A percentile compares a stretch with the other conserved stretches of the same genome.
Conservation (phyloP, 2,888 invertebrate genomes). For the Oasisia sp. region DNA sequence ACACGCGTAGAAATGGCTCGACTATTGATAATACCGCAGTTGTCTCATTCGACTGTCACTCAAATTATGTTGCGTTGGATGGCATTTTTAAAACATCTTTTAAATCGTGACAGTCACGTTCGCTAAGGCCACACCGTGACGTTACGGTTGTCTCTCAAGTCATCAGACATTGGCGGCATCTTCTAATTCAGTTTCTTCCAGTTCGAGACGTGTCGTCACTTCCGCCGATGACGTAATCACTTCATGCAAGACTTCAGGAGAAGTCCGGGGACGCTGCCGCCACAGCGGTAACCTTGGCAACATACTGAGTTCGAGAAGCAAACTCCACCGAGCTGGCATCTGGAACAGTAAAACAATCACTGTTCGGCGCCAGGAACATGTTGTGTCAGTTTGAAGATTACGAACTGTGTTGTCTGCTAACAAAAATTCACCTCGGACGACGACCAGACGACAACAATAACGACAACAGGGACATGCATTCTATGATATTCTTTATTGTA, state of each 20-base stretch:
- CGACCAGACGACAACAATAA: too few species aligned
- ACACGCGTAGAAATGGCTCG: not conserved
- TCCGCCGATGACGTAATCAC: not conserved
- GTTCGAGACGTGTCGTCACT: not conserved
- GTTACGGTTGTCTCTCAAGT: not conserved
- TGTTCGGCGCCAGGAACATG: not conserved
- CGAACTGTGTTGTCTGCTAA: too few species aligned
- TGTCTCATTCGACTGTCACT: not conserved
- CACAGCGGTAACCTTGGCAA: not conserved
- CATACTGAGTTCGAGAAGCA: not conserved
- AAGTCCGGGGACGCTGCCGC: not conserved
- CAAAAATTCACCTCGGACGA: too few species aligned
- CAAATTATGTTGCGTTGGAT: not conserved
- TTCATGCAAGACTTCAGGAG: not conserved
- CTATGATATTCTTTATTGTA: too few species aligned
- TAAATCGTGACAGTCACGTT: not conserved
- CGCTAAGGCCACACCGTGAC: not conserved
- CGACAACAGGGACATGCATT: too few species aligned
- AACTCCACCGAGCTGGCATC: conserved; percentile 3
- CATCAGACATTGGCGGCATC: not conserved
- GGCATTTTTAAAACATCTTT: not conserved
- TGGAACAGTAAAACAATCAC: not conserved
- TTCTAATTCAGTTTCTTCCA: not conserved
- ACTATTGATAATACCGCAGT: not conserved
- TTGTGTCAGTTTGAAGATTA: not conserved